phyloP scores from a whole-genome alignment of 2,113 vertebrate genomes.

The Felis catus region F.catus_Fca126_mat1.0 CM031413.1:144265501-144266000 shows the following conservation, averaged over 20 bases:
- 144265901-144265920: not conserved
- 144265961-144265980: not conserved
- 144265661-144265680: not conserved
- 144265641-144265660: not conserved
- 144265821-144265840: not conserved
- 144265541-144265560: not conserved
- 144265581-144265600: not conserved
- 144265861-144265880: not conserved
- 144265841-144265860: not conserved
- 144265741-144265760: not conserved
- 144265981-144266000: not conserved
- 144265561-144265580: not conserved
- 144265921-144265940: not conserved
- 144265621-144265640: not conserved
- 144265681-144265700: not conserved
- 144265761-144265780: not conserved
- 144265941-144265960: not conserved
- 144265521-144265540: not conserved
- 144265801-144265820: not conserved
- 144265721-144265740: not conserved
- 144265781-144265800: not conserved
- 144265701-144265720: not conserved
- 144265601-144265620: not conserved
- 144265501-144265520: not conserved
- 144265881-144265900: not conserved